Conservation (phyloP, 2,113 vertebrate species). For the Baryphthengus martii region DNA sequence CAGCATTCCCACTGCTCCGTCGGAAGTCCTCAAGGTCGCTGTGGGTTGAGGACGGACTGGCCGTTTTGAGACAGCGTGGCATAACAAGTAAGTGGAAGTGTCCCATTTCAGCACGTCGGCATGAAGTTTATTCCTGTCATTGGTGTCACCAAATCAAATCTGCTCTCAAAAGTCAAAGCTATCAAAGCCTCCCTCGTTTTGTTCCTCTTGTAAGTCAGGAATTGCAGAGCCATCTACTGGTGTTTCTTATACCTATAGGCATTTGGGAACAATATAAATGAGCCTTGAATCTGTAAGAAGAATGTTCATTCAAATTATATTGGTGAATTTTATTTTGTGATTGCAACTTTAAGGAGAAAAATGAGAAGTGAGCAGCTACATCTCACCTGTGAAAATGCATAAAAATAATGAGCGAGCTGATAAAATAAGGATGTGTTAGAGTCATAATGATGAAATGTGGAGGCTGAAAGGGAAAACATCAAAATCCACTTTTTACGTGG, state of each 20-base stretch:
- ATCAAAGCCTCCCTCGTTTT: not conserved
- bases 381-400: not conserved
- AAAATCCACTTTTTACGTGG: not conserved
- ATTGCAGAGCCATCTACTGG: slow-evolving; percentile 79
- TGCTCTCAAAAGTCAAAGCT: slow-evolving; percentile 60
- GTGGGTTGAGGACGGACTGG: slow-evolving; percentile 55
- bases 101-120: slow-evolving; percentile 76
- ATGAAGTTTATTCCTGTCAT: slow-evolving; percentile 72
- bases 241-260: not conserved
- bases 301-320: not conserved
- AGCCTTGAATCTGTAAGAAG: not conserved
- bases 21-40: slow-evolving; percentile 63
- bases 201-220: slow-evolving; percentile 58
- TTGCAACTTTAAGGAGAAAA: not conserved
- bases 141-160: slow-evolving; percentile 75
- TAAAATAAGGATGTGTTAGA: not conserved
- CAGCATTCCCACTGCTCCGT: not conserved
- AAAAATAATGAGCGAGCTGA: not conserved
- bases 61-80: slow-evolving; percentile 53
- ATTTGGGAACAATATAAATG: not conserved
- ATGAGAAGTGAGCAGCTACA: not conserved
- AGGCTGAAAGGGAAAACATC: not conserved
- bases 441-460: not conserved
- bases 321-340: not conserved
- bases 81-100: slow-evolving; percentile 72